phyloP scores from a whole-genome alignment of 64 coral and sea anemone species.

The Stylophora pistillata region DNA sequence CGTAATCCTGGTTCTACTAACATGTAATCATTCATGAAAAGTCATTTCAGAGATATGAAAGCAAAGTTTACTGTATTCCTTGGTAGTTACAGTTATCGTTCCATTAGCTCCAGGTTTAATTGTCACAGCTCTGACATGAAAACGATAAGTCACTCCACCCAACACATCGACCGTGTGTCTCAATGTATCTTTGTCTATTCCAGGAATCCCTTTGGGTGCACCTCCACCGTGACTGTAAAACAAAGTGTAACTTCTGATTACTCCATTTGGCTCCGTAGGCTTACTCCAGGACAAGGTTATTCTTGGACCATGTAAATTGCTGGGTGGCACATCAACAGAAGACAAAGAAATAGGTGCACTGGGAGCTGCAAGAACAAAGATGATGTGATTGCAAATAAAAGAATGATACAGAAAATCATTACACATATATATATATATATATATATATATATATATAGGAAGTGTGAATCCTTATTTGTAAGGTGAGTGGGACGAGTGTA shows the following conservation, averaged over 20 bases:
- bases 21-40: too few relatives aligned
- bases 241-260: neutral
- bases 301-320: neutral
- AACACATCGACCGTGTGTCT: neutral
- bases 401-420: too few relatives aligned
- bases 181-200: neutral
- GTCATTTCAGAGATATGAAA: neutral
- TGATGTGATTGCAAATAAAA: neutral
- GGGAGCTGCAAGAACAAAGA: neutral
- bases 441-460: too few relatives aligned
- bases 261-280: neutral
- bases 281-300: neutral
- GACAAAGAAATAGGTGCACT: neutral
- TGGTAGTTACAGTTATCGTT: neutral
- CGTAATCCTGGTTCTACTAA: too few relatives aligned
- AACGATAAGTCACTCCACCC: neutral
- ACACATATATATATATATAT: too few relatives aligned
- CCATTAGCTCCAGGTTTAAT: neutral
- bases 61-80: neutral
- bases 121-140: too few relatives aligned
- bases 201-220: neutral
- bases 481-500: too few relatives aligned
- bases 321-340: neutral
- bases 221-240: neutral
- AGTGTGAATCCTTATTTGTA: too few relatives aligned